A percentile compares a stretch with the other conserved stretches of the same genome.
Evolutionary conservation across 2,797 vertebrate genomes (phyloP).

Genomic region (Anguilla megastoma): DNA sequence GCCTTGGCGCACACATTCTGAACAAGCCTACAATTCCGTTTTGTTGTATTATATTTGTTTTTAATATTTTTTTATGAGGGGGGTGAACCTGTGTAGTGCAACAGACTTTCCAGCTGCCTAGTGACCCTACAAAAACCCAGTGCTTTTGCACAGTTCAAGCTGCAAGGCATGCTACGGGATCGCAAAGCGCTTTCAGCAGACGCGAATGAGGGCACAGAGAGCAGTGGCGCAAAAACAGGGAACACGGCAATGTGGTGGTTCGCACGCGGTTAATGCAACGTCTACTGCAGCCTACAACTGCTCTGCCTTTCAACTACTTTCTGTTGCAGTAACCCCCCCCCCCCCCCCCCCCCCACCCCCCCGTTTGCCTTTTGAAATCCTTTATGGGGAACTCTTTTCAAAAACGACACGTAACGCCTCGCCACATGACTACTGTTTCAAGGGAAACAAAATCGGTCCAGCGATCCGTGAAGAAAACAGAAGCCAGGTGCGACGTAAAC

Average conservation of each 20-base stretch:
- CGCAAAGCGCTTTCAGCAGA: not conserved
- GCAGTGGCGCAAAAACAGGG: not conserved
- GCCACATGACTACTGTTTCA: constrained; percentile 68
- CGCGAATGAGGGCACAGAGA: not conserved
- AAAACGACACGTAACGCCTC: constrained; percentile 70
- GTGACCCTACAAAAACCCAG: not conserved
- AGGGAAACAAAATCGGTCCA: constrained; percentile 58
- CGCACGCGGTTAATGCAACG: not conserved
- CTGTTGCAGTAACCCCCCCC: no score
- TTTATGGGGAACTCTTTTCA: constrained; percentile 72
- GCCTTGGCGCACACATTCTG: not conserved
- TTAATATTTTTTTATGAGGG: not conserved
- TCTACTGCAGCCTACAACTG: not conserved
- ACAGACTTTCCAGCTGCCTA: not conserved
- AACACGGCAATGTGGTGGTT: not conserved
- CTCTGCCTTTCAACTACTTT: not conserved
- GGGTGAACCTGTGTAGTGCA: not conserved
- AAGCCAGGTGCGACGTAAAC: constrained; percentile 69
- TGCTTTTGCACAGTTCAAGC: not conserved
- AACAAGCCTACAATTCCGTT: no score
- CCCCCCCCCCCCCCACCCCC: not conserved
- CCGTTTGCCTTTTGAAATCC: constrained; percentile 58
- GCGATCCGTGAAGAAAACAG: constrained; percentile 66
- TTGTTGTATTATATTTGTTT: no score
- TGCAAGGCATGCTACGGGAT: not conserved